phyloP scores from a whole-genome alignment of 2,797 vertebrate species.

The Myripristis jacobus region DNA sequence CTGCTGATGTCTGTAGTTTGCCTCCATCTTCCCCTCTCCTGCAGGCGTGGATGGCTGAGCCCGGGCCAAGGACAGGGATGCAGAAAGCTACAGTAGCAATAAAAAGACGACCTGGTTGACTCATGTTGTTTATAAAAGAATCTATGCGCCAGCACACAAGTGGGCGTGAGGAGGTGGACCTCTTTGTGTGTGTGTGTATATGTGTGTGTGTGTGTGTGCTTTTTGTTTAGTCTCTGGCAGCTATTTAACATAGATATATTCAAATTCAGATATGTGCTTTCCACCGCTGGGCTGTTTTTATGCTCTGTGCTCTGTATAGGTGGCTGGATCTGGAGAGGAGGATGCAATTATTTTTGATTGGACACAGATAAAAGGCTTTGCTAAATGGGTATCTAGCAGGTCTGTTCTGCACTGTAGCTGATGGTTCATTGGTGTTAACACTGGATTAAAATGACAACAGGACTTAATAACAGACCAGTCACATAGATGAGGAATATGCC shows the following conservation, averaged over 20 bases:
- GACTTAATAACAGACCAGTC: conserved; percentile 37
- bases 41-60: conserved; percentile 63
- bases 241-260: conserved; percentile 73
- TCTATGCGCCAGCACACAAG: conserved; percentile 61
- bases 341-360: conserved; percentile 77
- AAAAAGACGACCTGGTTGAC: conserved; percentile 77
- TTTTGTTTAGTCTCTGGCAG: conserved; percentile 70
- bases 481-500: conserved; percentile 16
- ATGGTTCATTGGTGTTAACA: conserved; percentile 30
- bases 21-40: conserved; percentile 54
- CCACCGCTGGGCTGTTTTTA: conserved; percentile 60
- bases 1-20: conserved; percentile 62
- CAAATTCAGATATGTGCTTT: conserved; percentile 69
- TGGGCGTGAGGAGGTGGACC: conserved; percentile 82
- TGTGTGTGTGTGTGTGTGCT: conserved; percentile 52
- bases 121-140: conserved; percentile 77
- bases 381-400: conserved; percentile 61
- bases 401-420: conserved; percentile 41
- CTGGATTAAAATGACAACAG: conserved; percentile 50
- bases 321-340: conserved; percentile 60
- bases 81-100: conserved; percentile 66
- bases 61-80: conserved; percentile 74
- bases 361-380: conserved; percentile 72
- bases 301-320: conserved; percentile 58
- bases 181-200: conserved; percentile 74